Percentiles rank a stretch among this genome's conserved stretches.
These are phyloP conservation scores for Sebastes iracundus DNA, from an alignment of 2,797 vertebrate genomes.

Conservation along the genomic window DNA sequence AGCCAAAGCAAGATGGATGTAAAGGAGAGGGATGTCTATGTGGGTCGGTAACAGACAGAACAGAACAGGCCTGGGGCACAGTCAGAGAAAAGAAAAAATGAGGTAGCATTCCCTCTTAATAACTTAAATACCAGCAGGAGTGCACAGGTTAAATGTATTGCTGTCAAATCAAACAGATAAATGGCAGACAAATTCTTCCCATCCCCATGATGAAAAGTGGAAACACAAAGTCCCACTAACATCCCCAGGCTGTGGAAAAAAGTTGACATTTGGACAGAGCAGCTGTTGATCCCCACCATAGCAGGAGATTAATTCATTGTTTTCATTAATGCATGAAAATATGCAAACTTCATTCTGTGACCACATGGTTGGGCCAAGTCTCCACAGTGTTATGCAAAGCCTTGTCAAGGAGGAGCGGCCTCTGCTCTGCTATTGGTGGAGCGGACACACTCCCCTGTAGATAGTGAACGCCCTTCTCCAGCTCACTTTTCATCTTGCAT, in stretches of 20 bases:
- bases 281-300: constrained; percentile 6
- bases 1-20: not conserved
- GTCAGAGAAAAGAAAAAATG: not conserved
- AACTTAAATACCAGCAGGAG: not conserved
- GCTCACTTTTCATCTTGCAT: constrained; percentile 45
- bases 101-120: not conserved
- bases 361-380: constrained; percentile 40
- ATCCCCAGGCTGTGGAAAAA: constrained; percentile 1
- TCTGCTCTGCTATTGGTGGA: constrained; percentile 60
- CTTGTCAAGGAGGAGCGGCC: constrained; percentile 2
- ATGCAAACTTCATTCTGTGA: constrained; percentile 37
- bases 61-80: not conserved
- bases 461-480: not conserved
- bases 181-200: not conserved
- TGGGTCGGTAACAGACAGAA: not conserved
- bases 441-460: constrained; percentile 41
- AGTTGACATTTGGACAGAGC: constrained; percentile 3
- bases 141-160: not conserved
- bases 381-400: constrained; percentile 55
- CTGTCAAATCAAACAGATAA: not conserved
- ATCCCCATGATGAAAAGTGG: not conserved
- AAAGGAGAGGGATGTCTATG: not conserved
- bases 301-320: constrained; percentile 53
- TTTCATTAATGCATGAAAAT: constrained; percentile 56
- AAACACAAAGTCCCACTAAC: not conserved